These are phyloP conservation scores for Macrosoma leucophasiata DNA, from an alignment of 2,888 invertebrate species.

Conservation along the genomic window DNA sequence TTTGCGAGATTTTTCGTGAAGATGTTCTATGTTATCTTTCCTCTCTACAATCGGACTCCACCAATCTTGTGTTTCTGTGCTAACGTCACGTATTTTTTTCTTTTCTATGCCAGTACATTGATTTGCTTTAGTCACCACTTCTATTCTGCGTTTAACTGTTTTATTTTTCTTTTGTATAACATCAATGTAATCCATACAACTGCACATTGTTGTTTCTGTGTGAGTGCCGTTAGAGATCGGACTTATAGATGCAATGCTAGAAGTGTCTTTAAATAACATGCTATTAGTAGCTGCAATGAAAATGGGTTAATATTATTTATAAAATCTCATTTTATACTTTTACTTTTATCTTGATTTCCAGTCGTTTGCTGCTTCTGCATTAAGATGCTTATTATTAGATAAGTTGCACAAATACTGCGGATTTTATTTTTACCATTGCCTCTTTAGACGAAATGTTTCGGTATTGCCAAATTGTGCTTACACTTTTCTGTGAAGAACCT, in stretches of 20 bases:
- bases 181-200: conserved; percentile 29
- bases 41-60: conserved; percentile 52
- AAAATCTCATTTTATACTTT: too few relatives aligned
- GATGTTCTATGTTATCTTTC: conserved; percentile 28
- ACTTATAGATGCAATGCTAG: not conserved
- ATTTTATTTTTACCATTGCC: too few relatives aligned
- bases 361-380: too few relatives aligned
- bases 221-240: conserved; percentile 15
- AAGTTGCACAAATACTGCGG: too few relatives aligned
- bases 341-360: too few relatives aligned
- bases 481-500: too few relatives aligned
- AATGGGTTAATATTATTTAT: too few relatives aligned
- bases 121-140: conserved; percentile 34
- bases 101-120: conserved; percentile 36
- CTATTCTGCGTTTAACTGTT: conserved; percentile 21
- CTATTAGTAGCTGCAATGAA: too few relatives aligned
- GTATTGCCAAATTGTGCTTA: too few relatives aligned
- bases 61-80: conserved; percentile 48
- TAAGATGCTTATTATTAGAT: too few relatives aligned
- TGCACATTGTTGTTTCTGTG: conserved; percentile 39
- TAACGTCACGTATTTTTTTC: conserved; percentile 33
- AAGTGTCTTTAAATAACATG: not conserved
- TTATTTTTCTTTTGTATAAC: conserved; percentile 11
- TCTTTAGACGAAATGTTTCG: too few relatives aligned
- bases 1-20: conserved; percentile 11